phyloP scores from a whole-genome alignment of 1,140 invertebrate species.

The Nymphalis io region DNA sequence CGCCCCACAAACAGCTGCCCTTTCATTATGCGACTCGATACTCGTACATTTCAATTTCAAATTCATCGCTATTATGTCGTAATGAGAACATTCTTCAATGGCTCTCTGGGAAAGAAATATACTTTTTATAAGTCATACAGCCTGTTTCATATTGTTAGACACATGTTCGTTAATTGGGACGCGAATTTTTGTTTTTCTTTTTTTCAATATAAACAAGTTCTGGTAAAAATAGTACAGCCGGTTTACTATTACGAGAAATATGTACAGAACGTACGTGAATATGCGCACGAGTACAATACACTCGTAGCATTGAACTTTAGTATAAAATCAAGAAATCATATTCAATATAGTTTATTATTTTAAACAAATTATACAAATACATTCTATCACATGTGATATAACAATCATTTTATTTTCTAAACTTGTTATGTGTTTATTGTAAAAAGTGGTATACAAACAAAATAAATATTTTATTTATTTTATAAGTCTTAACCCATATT shows the following conservation, averaged over 20 bases:
- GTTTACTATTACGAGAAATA: slow-evolving; percentile 6
- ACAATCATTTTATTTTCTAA: too few relatives aligned
- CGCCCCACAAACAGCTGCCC: slow-evolving; percentile 46
- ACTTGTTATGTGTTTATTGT: too few relatives aligned
- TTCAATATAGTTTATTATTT: not conserved
- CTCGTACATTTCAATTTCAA: slow-evolving; percentile 37
- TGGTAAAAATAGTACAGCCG: slow-evolving; percentile 10
- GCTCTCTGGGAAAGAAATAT: slow-evolving; percentile 38
- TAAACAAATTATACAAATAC: too few relatives aligned
- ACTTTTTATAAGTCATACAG: slow-evolving; percentile 18
- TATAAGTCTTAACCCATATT: too few relatives aligned
- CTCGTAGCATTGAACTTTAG: not conserved
- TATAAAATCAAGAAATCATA: not conserved
- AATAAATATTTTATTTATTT: too few relatives aligned
- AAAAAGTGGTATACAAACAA: too few relatives aligned
- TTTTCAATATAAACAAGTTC: slow-evolving; percentile 23
- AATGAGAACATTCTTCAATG: slow-evolving; percentile 35
- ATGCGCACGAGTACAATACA: slow-evolving; percentile 5
- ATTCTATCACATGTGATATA: too few relatives aligned
- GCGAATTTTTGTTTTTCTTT: slow-evolving; percentile 15
- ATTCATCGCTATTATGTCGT: slow-evolving; percentile 33
- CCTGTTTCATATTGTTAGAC: slow-evolving; percentile 26
- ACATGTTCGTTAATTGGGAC: slow-evolving; percentile 27
- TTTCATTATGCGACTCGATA: slow-evolving; percentile 39
- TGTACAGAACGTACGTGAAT: slow-evolving; percentile 5